Evolutionary conservation across 2,888 invertebrate species (phyloP).

Genomic region (Capitulum mitella): DNA sequence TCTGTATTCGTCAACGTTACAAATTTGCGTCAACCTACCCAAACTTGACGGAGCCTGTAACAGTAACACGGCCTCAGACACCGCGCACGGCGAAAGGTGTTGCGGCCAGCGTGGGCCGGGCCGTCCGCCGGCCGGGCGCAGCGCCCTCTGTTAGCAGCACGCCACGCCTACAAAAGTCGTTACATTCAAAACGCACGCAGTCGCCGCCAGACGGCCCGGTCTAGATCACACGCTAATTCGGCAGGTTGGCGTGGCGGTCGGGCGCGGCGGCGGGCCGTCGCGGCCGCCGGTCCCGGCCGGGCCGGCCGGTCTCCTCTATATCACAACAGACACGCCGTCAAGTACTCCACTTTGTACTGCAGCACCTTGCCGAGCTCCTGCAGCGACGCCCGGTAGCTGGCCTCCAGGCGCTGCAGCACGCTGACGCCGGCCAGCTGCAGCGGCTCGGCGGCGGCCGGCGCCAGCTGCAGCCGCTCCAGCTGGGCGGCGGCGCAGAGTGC

Average conservation of each 20-base stretch:
- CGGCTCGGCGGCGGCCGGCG: not conserved
- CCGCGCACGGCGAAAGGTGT: not conserved
- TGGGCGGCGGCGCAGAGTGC: not conserved
- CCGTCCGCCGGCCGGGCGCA: no score
- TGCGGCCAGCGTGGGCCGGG: no score
- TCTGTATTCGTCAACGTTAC: not conserved
- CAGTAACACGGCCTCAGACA: not conserved
- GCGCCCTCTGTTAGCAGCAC: not conserved
- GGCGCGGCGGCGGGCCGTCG: not conserved
- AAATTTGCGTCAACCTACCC: not conserved
- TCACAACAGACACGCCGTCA: constrained; percentile 39
- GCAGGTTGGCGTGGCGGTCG: not conserved
- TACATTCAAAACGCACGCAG: not conserved
- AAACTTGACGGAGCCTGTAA: not conserved
- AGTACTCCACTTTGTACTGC: constrained; percentile 52
- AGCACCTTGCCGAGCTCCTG: constrained; percentile 51
- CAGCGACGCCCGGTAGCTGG: constrained; percentile 50
- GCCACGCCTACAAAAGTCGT: not conserved
- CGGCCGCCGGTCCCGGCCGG: no score
- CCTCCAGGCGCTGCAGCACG: constrained; percentile 42
- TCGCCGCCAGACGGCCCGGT: not conserved
- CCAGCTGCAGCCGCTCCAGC: not conserved
- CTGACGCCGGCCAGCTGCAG: not conserved
- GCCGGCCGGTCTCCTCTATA: not conserved
- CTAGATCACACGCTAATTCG: not conserved